phyloP scores from a whole-genome alignment of 1,140 invertebrate genomes.

The Euschistus heros region DNA sequence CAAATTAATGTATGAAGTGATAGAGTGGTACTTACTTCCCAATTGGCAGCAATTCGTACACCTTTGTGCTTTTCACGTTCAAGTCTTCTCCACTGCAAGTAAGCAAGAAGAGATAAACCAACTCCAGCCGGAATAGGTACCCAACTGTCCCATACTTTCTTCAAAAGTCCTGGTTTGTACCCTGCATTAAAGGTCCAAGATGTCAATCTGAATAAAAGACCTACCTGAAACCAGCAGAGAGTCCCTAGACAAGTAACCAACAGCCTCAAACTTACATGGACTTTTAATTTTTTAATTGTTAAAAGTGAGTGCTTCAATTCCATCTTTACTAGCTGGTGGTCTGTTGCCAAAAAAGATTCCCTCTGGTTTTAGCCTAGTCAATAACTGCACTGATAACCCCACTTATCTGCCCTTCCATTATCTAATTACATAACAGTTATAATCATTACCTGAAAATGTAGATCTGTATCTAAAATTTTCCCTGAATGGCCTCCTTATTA shows the following conservation, averaged over 20 bases:
- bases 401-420: slow-evolving; percentile 3
- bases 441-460: slow-evolving; percentile 10
- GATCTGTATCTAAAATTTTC: slow-evolving; percentile 10
- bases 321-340: background rate
- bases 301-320: background rate
- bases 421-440: slow-evolving; percentile 7
- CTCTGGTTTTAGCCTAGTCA: background rate
- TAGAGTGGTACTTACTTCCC: slow-evolving; percentile 19
- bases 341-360: slow-evolving; percentile 12
- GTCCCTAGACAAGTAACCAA: slow-evolving; percentile 3
- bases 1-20: too few species aligned
- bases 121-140: slow-evolving; percentile 30
- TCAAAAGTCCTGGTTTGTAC: slow-evolving; percentile 6
- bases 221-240: slow-evolving; percentile 8
- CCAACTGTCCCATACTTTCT: slow-evolving; percentile 27
- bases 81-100: slow-evolving; percentile 29
- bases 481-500: background rate
- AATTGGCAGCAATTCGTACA: slow-evolving; percentile 22
- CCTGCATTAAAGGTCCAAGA: slow-evolving; percentile 10
- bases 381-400: slow-evolving; percentile 11
- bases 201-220: background rate
- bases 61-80: slow-evolving; percentile 23
- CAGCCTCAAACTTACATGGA: slow-evolving; percentile 1
- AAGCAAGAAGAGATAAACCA: slow-evolving; percentile 29
- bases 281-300: background rate